Conservation (phyloP, 2,797 vertebrate species). For the Chelon labrosus region DNA sequence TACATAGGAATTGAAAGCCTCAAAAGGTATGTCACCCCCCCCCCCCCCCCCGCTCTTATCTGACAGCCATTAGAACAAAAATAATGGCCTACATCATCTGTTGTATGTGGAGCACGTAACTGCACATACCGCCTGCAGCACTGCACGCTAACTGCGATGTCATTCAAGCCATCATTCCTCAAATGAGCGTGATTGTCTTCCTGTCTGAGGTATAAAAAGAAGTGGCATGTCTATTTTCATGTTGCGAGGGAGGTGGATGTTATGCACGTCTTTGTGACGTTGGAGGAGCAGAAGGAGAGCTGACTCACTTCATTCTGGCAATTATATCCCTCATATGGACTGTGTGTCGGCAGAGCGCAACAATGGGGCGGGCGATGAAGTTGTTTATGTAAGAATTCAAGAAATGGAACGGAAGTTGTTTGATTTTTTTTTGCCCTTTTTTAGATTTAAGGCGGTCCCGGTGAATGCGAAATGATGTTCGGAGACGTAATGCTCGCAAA, state of each 20-base stretch:
- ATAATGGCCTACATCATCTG: neutral
- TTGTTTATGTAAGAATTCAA: slow-evolving; percentile 52
- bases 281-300: slow-evolving; percentile 73
- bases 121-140: neutral
- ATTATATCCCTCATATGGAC: slow-evolving; percentile 77
- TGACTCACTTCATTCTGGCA: slow-evolving; percentile 79
- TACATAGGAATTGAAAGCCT: slow-evolving; percentile 16
- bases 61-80: neutral
- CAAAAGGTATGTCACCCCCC: neutral
- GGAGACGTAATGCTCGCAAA: slow-evolving; percentile 1
- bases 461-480: slow-evolving; percentile 1
- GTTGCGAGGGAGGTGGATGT: slow-evolving; percentile 73
- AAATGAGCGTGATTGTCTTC: slow-evolving; percentile 40
- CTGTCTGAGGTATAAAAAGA: slow-evolving; percentile 55
- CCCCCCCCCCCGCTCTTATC: neutral
- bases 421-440: slow-evolving; percentile 29
- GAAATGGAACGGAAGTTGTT: slow-evolving; percentile 33
- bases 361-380: slow-evolving; percentile 42
- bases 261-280: slow-evolving; percentile 75
- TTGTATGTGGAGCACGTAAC: slow-evolving; percentile 1
- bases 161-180: slow-evolving; percentile 28
- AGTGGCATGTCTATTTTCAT: slow-evolving; percentile 72
- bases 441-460: neutral
- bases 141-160: neutral
- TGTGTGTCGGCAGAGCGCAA: slow-evolving; percentile 51